These are phyloP conservation scores for Gobio occitaniae DNA, from an alignment of 2,797 vertebrate species.

Conservation along the genomic window DNA sequence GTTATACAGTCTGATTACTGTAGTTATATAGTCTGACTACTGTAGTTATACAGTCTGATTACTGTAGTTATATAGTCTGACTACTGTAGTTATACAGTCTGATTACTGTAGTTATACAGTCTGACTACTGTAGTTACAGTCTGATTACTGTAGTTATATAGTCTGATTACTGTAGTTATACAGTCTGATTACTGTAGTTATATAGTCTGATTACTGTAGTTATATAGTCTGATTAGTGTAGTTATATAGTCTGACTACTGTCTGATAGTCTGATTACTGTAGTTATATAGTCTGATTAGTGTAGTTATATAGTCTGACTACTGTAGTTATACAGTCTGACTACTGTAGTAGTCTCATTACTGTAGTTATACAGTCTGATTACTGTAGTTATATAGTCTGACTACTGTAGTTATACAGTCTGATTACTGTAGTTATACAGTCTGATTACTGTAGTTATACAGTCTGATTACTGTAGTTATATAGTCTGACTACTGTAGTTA, in stretches of 20 bases:
- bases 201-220: background rate
- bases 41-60: background rate
- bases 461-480: background rate
- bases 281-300: background rate
- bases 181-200: background rate
- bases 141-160: background rate
- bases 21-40: background rate
- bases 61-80: background rate
- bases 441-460: background rate
- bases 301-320: background rate
- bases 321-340: background rate
- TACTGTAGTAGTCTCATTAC: too few species aligned
- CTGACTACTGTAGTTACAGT: background rate
- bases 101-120: background rate
- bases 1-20: background rate
- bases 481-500: background rate
- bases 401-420: background rate
- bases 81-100: background rate
- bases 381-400: background rate
- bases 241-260: too few species aligned
- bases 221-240: background rate
- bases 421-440: background rate
- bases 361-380: background rate
- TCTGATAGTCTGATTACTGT: too few species aligned
- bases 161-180: background rate